These are phyloP conservation scores for Colletes gigas DNA, from an alignment of 1,140 invertebrate species.

Conservation along the genomic window DNA sequence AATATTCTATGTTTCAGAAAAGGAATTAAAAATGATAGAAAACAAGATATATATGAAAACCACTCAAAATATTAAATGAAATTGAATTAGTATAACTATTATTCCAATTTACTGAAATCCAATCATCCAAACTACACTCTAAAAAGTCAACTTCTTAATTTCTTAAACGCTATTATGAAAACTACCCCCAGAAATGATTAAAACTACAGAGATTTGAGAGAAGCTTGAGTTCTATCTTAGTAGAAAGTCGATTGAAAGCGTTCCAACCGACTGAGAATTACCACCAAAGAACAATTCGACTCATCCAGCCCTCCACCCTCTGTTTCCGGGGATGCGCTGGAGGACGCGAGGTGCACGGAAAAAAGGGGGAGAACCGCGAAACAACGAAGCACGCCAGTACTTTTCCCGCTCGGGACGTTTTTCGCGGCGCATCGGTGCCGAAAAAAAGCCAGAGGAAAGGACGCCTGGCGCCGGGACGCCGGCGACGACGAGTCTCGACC, in stretches of 20 bases:
- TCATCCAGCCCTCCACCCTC: slow-evolving; percentile 26
- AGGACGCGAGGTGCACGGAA: background rate
- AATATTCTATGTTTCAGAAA: too few species aligned
- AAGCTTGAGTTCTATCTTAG: background rate
- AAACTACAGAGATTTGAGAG: too few species aligned
- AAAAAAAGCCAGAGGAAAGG: slow-evolving; percentile 70
- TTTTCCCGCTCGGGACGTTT: slow-evolving; percentile 61
- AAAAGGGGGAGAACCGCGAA: slow-evolving; percentile 54
- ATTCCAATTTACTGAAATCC: too few species aligned
- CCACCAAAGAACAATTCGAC: slow-evolving; percentile 20
- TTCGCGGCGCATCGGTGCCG: slow-evolving; percentile 49
- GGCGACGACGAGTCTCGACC: slow-evolving; percentile 80
- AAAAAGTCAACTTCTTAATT: too few species aligned
- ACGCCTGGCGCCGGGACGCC: slow-evolving; percentile 77
- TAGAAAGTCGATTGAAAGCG: background rate
- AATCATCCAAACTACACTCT: too few species aligned
- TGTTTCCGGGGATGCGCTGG: too few species aligned
- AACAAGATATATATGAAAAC: too few species aligned
- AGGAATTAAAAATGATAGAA: too few species aligned
- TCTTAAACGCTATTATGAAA: too few species aligned
- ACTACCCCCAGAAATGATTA: background rate
- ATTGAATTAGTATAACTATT: too few species aligned
- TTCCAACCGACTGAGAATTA: slow-evolving; percentile 2
- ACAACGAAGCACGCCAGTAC: slow-evolving; percentile 53
- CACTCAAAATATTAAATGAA: too few species aligned